phyloP scores from a whole-genome alignment of 2,888 invertebrate genomes.

The Orthonevra nobilis region DNA sequence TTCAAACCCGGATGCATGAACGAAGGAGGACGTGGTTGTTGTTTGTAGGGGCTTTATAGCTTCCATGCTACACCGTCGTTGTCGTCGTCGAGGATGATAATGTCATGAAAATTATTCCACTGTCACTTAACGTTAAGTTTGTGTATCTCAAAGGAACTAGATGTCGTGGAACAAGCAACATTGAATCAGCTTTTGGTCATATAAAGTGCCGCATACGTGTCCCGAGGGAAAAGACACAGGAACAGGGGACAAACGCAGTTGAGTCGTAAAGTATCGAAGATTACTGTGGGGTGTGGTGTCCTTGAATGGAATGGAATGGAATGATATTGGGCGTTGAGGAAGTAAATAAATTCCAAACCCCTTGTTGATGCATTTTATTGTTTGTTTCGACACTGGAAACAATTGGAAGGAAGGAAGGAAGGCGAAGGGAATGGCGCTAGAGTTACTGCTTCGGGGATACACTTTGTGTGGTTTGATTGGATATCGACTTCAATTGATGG shows the following conservation, averaged over 20 bases:
- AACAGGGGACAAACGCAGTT: neutral
- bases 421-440: neutral
- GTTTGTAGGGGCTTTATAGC: conserved; percentile 13
- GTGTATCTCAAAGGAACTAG: conserved; percentile 39
- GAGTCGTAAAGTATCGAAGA: conserved; percentile 46
- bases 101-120: conserved; percentile 54
- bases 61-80: neutral
- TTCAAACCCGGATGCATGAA: neutral
- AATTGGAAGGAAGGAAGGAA: neutral
- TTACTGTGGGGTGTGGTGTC: conserved; percentile 35
- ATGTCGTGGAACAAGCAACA: neutral
- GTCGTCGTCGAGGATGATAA: conserved; percentile 30
- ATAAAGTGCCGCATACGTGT: neutral
- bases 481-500: conserved; percentile 29
- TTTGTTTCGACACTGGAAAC: conserved; percentile 22
- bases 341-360: conserved; percentile 28
- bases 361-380: conserved; percentile 7
- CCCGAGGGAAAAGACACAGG: conserved; percentile 2
- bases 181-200: conserved; percentile 1
- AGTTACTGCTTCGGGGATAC: conserved; percentile 8
- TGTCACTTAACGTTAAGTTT: conserved; percentile 50
- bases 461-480: conserved; percentile 38
- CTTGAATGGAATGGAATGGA: too few species aligned
- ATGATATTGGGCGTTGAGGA: conserved; percentile 7
- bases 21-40: conserved; percentile 33